A percentile compares a stretch with the other conserved stretches of the same genome.
These are phyloP conservation scores for Diachrysia chrysitis DNA, from an alignment of 2,888 invertebrate genomes.

Conservation along the genomic window DNA sequence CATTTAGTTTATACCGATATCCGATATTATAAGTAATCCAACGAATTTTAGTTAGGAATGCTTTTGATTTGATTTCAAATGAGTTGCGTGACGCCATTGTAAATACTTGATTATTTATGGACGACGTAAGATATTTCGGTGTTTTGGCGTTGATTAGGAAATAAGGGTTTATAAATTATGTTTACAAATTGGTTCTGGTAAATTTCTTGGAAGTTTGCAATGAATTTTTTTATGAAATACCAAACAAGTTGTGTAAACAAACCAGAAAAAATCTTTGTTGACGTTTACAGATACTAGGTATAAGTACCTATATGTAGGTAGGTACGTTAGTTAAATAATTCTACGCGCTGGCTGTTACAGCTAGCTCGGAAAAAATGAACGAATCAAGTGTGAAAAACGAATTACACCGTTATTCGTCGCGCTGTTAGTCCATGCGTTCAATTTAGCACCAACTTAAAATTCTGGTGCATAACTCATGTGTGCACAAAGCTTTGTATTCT, in stretches of 20 bases:
- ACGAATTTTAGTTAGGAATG: slow-evolving; percentile 27
- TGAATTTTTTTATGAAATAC: background rate
- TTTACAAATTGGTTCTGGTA: slow-evolving; percentile 22
- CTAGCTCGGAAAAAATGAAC: slow-evolving; percentile 29
- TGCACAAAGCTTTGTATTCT: background rate
- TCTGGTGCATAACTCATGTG: background rate
- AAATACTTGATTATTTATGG: slow-evolving; percentile 29
- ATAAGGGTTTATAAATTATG: slow-evolving; percentile 36
- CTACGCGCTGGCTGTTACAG: slow-evolving; percentile 11
- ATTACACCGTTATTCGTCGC: slow-evolving; percentile 22
- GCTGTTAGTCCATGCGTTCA: slow-evolving; percentile 18
- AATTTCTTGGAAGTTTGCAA: slow-evolving; percentile 19
- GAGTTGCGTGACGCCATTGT: slow-evolving; percentile 31
- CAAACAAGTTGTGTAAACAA: no score
- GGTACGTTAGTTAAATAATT: slow-evolving; percentile 8
- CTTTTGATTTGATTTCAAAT: slow-evolving; percentile 28
- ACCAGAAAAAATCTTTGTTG: background rate
- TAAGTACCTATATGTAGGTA: background rate
- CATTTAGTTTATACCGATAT: slow-evolving; percentile 20
- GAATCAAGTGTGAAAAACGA: slow-evolving; percentile 34
- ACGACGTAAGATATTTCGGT: slow-evolving; percentile 35
- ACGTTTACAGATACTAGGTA: background rate
- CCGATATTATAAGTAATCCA: slow-evolving; percentile 27
- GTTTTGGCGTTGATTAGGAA: slow-evolving; percentile 40
- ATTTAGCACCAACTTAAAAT: slow-evolving; percentile 12